phyloP scores from a whole-genome alignment of 2,888 invertebrate genomes.

The Lycia hirtaria region DNA sequence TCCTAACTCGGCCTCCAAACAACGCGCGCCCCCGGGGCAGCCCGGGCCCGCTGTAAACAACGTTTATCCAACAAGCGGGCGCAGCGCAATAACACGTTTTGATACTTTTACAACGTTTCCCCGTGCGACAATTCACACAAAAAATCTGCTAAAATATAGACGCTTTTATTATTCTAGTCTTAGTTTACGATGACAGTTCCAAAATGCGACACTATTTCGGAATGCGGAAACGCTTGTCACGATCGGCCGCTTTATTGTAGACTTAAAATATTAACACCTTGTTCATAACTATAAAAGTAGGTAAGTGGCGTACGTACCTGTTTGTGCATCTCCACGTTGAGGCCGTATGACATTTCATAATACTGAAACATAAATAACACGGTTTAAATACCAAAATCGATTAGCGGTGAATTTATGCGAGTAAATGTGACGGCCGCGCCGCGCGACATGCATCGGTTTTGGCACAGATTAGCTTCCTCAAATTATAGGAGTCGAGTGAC shows the following conservation, averaged over 20 bases:
- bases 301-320: constrained; percentile 89
- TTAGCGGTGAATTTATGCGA: constrained; percentile 56
- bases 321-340: constrained; percentile 99
- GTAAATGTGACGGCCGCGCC: constrained; percentile 65
- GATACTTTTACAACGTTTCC: constrained; percentile 70
- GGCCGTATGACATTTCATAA: constrained; percentile 99
- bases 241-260: neutral
- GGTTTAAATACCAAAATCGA: constrained; percentile 62
- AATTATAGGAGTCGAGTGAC: constrained; percentile 80
- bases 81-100: constrained; percentile 74
- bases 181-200: constrained; percentile 47
- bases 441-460: constrained; percentile 75
- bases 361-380: constrained; percentile 91
- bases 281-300: constrained; percentile 15
- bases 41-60: constrained; percentile 66
- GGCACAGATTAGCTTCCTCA: constrained; percentile 81
- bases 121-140: constrained; percentile 59
- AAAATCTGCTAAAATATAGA: constrained; percentile 56
- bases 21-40: constrained; percentile 37
- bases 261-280: constrained; percentile 9
- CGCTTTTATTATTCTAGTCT: constrained; percentile 50
- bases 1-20: constrained; percentile 43
- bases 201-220: constrained; percentile 45
- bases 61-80: constrained; percentile 75
- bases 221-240: constrained; percentile 57